Percentiles rank a stretch among this genome's conserved stretches.
These are phyloP conservation scores for Philonicus albiceps DNA, from an alignment of 2,888 invertebrate genomes.

Conservation along the genomic window DNA sequence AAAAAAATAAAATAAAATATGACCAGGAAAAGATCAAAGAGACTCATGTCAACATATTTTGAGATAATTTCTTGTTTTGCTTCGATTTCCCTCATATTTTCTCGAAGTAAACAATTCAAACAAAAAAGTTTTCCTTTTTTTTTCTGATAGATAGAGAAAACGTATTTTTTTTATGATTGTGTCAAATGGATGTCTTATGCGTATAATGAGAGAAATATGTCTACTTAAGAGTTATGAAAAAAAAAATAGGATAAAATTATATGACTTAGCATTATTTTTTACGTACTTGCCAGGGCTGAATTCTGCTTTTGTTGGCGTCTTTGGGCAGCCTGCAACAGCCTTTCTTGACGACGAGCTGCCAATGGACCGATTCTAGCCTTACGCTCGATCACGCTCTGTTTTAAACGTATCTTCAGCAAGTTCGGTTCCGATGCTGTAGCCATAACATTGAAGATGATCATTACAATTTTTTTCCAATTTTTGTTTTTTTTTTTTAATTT, in stretches of 20 bases:
- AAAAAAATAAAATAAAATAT: too few relatives aligned
- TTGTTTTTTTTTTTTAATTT: not conserved
- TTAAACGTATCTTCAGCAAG: slow-evolving; percentile 90
- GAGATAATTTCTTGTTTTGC: slow-evolving; percentile 4
- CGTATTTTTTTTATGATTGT: not conserved
- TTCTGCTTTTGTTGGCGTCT: slow-evolving; percentile 64
- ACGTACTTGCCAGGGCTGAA: slow-evolving; percentile 63
- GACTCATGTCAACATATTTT: slow-evolving; percentile 25
- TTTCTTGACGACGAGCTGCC: slow-evolving; percentile 80
- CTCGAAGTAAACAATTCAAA: not conserved
- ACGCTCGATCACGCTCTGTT: slow-evolving; percentile 94
- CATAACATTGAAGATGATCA: slow-evolving; percentile 46
- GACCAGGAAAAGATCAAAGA: slow-evolving; percentile 8
- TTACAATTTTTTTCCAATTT: slow-evolving; percentile 34
- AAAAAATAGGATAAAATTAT: slow-evolving; percentile 15
- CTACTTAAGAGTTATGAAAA: not conserved
- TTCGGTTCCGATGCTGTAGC: slow-evolving; percentile 93
- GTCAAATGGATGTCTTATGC: not conserved
- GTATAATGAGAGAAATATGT: not conserved
- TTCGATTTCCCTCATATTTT: not conserved
- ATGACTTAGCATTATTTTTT: not conserved
- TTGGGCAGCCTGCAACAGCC: slow-evolving; percentile 72
- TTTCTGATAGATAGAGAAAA: not conserved
- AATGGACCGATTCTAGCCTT: slow-evolving; percentile 84
- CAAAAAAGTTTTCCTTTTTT: not conserved